phyloP scores from a whole-genome alignment of 2,888 invertebrate species.

The Hypomecis atomaria region DNA sequence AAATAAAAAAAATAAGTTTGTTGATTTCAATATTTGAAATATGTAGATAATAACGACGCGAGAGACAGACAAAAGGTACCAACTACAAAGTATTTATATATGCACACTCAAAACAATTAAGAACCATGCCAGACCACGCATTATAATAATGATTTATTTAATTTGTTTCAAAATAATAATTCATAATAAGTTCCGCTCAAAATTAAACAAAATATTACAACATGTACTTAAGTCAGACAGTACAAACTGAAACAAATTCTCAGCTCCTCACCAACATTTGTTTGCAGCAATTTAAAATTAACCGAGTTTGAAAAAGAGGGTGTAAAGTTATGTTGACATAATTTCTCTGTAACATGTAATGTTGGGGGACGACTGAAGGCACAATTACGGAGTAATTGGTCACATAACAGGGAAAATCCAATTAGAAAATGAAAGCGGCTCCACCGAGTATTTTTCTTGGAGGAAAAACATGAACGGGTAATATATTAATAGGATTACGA shows the following conservation, averaged over 20 bases:
- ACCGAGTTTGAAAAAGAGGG: slow-evolving; percentile 42
- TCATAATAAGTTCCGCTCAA: neutral
- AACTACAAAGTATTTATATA: no score
- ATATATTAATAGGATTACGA: slow-evolving; percentile 16
- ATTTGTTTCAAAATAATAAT: no score
- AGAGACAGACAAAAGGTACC: no score
- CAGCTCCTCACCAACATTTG: slow-evolving; percentile 17
- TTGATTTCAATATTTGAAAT: no score
- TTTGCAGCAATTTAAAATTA: slow-evolving; percentile 42
- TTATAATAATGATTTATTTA: no score
- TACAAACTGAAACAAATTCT: slow-evolving; percentile 2
- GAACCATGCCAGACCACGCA: no score
- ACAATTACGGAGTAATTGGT: slow-evolving; percentile 54
- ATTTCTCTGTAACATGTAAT: slow-evolving; percentile 45
- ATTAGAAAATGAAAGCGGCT: slow-evolving; percentile 52
- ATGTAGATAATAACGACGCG: no score
- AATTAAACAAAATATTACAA: neutral
- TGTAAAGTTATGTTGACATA: slow-evolving; percentile 53
- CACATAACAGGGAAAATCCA: slow-evolving; percentile 49
- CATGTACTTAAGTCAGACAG: neutral
- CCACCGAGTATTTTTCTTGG: slow-evolving; percentile 21
- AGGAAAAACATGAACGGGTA: slow-evolving; percentile 23
- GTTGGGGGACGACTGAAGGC: slow-evolving; percentile 37
- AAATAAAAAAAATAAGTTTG: no score
- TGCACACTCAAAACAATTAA: no score